Percentiles rank a stretch among this genome's conserved stretches.
These are phyloP conservation scores for Oceanites oceanicus DNA, from an alignment of 2,113 vertebrate genomes.

Conservation along the genomic window DNA sequence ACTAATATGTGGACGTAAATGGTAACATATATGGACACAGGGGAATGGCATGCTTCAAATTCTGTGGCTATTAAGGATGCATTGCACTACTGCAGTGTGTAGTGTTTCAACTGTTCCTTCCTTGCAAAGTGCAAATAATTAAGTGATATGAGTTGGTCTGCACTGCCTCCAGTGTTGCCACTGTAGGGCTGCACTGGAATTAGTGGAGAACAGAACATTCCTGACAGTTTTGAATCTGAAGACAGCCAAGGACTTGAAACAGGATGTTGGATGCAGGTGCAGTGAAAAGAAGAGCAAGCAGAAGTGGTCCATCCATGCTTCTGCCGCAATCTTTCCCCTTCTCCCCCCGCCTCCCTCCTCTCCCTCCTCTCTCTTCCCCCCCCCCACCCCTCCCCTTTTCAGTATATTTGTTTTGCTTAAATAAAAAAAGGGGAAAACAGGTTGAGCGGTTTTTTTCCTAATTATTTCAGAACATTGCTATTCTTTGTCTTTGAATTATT, in stretches of 20 bases:
- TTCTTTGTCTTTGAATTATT: background rate
- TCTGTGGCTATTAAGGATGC: background rate
- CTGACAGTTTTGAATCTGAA: background rate
- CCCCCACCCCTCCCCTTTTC: no score
- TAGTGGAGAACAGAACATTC: background rate
- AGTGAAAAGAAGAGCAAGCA: background rate
- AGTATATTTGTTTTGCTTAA: background rate
- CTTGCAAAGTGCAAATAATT: background rate
- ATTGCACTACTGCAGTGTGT: background rate
- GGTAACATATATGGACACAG: background rate
- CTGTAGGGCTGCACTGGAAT: background rate
- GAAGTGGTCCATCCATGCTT: background rate
- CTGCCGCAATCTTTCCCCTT: background rate
- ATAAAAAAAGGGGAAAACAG: background rate
- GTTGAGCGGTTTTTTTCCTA: background rate
- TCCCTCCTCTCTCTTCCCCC: background rate
- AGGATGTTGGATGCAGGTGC: background rate
- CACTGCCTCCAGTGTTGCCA: slow-evolving; percentile 11
- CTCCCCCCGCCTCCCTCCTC: background rate
- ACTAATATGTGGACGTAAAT: background rate
- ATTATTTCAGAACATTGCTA: background rate
- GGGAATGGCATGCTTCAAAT: background rate
- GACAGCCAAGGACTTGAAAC: background rate
- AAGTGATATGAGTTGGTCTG: background rate
- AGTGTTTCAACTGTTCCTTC: background rate